Percentiles rank a stretch among this genome's conserved stretches.
These are phyloP conservation scores for Parapristionchus giblindavisi DNA, from an alignment of 2,888 invertebrate species.

Conservation along the genomic window DNA sequence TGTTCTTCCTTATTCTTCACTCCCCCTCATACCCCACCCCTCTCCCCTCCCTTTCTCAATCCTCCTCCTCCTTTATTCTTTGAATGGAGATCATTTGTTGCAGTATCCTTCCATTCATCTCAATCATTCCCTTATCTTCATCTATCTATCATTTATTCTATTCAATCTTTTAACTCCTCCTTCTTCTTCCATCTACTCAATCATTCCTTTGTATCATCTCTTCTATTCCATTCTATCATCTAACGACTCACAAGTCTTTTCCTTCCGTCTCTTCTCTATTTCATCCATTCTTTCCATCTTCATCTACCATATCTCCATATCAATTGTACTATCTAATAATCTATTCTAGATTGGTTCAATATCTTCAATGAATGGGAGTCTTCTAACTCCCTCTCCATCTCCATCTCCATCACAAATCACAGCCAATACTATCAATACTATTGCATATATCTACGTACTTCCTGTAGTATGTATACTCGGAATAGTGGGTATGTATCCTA, in stretches of 20 bases:
- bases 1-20: no score
- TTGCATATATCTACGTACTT: constrained; percentile 69
- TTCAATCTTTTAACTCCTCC: neutral
- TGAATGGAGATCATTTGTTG: neutral
- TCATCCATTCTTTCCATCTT: neutral
- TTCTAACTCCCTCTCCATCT: neutral
- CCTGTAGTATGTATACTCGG: constrained; percentile 68
- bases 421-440: constrained; percentile 44
- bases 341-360: neutral
- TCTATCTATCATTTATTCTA: neutral
- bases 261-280: neutral
- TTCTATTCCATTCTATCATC: neutral
- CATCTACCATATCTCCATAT: neutral
- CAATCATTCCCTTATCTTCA: neutral
- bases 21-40: neutral
- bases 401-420: neutral
- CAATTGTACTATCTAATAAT: no score
- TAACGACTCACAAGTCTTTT: no score
- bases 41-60: constrained; percentile 37
- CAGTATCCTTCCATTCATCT: neutral
- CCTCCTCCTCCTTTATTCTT: neutral
- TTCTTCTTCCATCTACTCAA: neutral
- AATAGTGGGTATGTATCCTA: constrained; percentile 59
- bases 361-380: neutral
- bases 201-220: no score